Evolutionary conservation across 1,140 invertebrate genomes (phyloP).

Genomic region (Caenorhabditis latens): DNA sequence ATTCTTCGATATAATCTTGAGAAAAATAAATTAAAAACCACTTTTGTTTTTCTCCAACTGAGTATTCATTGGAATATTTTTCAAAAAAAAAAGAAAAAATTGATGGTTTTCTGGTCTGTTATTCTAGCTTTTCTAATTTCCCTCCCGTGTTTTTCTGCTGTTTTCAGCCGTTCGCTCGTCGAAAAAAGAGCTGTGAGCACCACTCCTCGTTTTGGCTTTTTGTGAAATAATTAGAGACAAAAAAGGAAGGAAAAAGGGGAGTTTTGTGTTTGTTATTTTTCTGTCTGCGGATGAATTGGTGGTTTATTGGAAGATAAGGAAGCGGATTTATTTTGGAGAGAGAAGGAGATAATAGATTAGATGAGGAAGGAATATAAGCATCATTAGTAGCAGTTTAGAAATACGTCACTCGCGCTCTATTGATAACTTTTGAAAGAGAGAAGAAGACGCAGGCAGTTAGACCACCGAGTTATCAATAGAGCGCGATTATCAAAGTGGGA

Average conservation of each 20-base stretch:
- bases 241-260: not conserved
- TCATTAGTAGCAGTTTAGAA: no score
- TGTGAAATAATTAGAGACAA: slow-evolving; percentile 31
- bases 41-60: no score
- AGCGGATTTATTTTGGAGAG: not conserved
- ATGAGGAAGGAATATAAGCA: not conserved
- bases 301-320: no score
- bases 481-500: no score
- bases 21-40: no score
- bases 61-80: no score
- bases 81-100: not conserved
- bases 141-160: not conserved
- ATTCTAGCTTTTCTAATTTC: not conserved
- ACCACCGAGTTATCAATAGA: no score
- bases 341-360: not conserved
- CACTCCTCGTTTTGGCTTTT: not conserved
- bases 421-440: no score
- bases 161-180: not conserved
- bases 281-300: not conserved
- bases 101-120: not conserved
- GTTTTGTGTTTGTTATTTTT: not conserved
- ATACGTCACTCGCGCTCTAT: no score
- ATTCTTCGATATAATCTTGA: no score
- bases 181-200: not conserved
- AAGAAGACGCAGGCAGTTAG: no score